Base-by-base conservation (phyloP, 1,140 invertebrate genomes). In the Sarcophaga peregrina region DNA sequence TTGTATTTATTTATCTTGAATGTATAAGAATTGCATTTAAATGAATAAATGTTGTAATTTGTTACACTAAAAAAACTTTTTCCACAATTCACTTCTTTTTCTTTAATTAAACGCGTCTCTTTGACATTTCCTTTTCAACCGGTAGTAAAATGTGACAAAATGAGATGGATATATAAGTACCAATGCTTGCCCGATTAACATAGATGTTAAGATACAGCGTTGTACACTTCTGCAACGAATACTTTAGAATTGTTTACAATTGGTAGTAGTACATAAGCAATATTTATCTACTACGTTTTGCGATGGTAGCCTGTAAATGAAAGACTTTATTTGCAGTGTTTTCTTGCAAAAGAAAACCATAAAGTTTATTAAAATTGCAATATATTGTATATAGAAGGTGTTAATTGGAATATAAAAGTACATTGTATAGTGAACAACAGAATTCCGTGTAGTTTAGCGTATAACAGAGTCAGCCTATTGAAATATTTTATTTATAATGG, bases 401-500 rank as follows among this genome's bases (percentile, higher is more conserved):
- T 68, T 17, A 68, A 68, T 20, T 17, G n/a, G n/a, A 68, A 68
- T 68, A 68, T 20, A n/a, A 13, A 37, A 37, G 1, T 37, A 37
- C 25, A 2, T 37, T 37, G 25, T 1, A 1, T 37, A 37, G 25
- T 37, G 25, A 37, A 37, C 25, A 1, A 37, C 25, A 37, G 25
- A 37, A 37, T 37, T 37, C 25, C 25, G 25, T 37, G 25, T 37
- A 37, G 25, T 37, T 37, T 37, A 37, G 1, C 25, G 25, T 37
- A 37, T 37, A 37, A 37, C 1, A 37, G 25, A 37, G 25, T 37
- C 25, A 37, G 25, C 25, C 25, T 37, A 37, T n/a, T 7, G 3
- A 6, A 58, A 58, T n/a, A 58, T 37, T 37, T 37, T 20, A 75
- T 9, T 45, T 45, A 75, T 25, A 78, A 85, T 85, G 85, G 89